Conservation (phyloP, 64 coral and sea anemone genomes). For the Actinia tenebrosa region DNA sequence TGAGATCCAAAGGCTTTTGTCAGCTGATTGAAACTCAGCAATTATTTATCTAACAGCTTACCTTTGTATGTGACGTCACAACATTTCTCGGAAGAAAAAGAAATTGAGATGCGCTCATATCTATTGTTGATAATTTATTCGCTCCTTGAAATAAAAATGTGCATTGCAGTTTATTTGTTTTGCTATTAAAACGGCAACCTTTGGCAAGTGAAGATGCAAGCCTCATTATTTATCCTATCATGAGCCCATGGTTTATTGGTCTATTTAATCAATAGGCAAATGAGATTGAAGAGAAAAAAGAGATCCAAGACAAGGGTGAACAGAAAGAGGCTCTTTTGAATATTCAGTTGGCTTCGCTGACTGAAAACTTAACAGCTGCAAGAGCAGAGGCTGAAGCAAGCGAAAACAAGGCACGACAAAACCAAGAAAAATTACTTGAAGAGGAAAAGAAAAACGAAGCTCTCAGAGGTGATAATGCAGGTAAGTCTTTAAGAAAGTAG, state of each 20-base stretch:
- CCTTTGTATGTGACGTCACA: no score
- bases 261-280: conserved; percentile 48
- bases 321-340: conserved; percentile 67
- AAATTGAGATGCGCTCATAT: no score
- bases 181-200: not conserved
- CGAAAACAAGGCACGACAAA: conserved; percentile 52
- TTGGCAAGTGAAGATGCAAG: no score
- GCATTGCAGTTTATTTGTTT: no score
- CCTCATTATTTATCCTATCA: no score
- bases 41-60: no score
- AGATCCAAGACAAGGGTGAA: conserved; percentile 63
- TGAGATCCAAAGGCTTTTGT: no score
- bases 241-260: not conserved
- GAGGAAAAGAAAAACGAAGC: conserved; percentile 61
- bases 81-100: not conserved
- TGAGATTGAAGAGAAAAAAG: conserved; percentile 59
- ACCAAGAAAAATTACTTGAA: conserved; percentile 33
- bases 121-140: no score
- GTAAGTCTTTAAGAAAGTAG: conserved; percentile 21
- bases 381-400: conserved; percentile 43
- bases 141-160: no score
- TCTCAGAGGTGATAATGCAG: conserved; percentile 68
- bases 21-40: not conserved
- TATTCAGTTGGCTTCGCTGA: conserved; percentile 84
- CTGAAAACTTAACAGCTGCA: conserved; percentile 65